Percentiles rank a stretch among this genome's conserved stretches.
phyloP scores from a whole-genome alignment of 2,113 vertebrate genomes.

The Butorides virescens region DNA sequence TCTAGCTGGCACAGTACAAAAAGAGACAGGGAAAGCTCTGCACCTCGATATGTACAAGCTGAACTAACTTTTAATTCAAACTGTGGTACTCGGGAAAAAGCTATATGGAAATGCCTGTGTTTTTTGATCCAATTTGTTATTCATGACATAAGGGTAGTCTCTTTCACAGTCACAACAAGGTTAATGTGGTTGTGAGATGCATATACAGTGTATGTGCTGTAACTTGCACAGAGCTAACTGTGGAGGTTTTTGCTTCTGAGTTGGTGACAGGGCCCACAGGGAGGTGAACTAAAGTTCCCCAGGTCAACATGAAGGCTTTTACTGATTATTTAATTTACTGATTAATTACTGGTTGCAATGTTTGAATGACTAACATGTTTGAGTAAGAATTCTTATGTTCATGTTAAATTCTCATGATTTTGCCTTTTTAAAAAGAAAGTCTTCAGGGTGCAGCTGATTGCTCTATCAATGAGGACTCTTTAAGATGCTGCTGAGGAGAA shows the following conservation, averaged over 20 bases:
- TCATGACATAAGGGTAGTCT: background rate
- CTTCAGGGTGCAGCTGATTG: background rate
- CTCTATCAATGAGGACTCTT: background rate
- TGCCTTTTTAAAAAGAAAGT: background rate
- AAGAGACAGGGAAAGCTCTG: background rate
- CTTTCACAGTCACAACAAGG: background rate
- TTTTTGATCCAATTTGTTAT: background rate
- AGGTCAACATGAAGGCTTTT: background rate
- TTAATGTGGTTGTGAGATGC: background rate
- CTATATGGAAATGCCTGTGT: background rate
- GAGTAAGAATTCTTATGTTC: background rate
- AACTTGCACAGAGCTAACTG: background rate
- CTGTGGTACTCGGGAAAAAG: rapidly evolving
- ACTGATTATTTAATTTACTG: background rate
- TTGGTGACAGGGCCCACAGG: background rate
- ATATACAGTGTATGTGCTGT: background rate
- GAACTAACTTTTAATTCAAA: background rate
- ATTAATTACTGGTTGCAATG: background rate
- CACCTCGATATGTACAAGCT: background rate
- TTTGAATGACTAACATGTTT: background rate
- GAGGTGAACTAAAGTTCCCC: background rate
- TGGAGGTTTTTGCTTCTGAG: background rate
- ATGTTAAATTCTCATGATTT: background rate
- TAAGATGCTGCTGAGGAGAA: background rate
- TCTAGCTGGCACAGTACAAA: background rate